These are phyloP conservation scores for Parambassis ranga DNA, from an alignment of 2,797 vertebrate species.

Conservation along the genomic window DNA sequence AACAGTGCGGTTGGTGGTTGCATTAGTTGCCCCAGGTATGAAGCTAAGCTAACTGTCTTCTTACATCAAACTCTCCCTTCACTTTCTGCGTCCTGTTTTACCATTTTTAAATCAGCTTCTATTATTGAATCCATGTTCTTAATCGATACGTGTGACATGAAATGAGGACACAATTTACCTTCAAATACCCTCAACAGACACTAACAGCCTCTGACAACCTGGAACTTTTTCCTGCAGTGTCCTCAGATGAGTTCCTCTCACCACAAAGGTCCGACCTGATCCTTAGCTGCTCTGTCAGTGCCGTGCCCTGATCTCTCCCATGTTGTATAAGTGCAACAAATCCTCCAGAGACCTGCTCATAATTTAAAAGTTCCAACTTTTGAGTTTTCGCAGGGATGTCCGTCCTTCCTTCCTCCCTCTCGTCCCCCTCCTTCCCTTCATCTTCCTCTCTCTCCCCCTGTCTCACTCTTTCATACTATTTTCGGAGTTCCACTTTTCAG, in stretches of 20 bases:
- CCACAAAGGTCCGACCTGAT: not conserved
- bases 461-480: constrained; percentile 38
- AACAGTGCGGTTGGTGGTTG: too few species aligned
- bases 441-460: not conserved
- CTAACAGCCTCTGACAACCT: not conserved
- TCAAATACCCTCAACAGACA: too few species aligned
- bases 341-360: not conserved
- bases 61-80: too few species aligned
- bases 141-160: not conserved
- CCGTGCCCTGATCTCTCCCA: not conserved
- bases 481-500: constrained; percentile 43
- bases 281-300: not conserved
- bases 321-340: not conserved
- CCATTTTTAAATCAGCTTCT: too few species aligned
- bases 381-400: not conserved
- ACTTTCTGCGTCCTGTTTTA: too few species aligned
- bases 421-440: not conserved
- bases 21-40: too few species aligned
- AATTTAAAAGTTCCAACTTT: not conserved
- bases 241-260: not conserved
- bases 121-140: too few species aligned
- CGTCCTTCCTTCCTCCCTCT: not conserved
- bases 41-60: too few species aligned
- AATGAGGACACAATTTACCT: not conserved
- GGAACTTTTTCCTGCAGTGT: not conserved